Conservation (phyloP, 2,888 invertebrate species). For the Xestia xanthographa region DNA sequence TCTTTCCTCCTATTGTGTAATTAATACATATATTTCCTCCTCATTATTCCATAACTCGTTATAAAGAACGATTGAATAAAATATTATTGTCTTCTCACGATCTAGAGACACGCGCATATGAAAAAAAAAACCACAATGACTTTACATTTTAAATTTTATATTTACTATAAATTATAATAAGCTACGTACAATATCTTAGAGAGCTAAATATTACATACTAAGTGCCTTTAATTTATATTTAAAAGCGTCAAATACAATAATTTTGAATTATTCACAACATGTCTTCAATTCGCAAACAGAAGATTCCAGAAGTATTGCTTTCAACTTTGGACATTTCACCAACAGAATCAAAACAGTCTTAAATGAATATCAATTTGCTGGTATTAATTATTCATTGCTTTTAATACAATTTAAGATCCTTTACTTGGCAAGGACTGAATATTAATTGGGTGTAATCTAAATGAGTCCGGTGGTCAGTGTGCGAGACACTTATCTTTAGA, state of each 20-base stretch:
- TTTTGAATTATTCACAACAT: constrained; percentile 28
- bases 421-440: constrained; percentile 53
- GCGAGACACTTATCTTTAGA: constrained; percentile 71
- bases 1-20: constrained; percentile 31
- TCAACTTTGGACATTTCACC: constrained; percentile 36
- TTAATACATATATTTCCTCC: constrained; percentile 3
- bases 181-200: constrained; percentile 12
- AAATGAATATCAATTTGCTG: constrained; percentile 49
- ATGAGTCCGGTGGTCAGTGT: constrained; percentile 74
- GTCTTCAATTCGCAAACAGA: constrained; percentile 19
- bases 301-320: constrained; percentile 21
- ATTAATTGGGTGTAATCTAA: constrained; percentile 66
- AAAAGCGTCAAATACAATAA: constrained; percentile 9
- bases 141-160: constrained; percentile 11
- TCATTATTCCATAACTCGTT: constrained; percentile 4
- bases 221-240: constrained; percentile 23
- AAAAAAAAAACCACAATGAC: constrained; percentile 7
- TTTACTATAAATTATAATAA: constrained; percentile 2
- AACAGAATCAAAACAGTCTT: constrained; percentile 41
- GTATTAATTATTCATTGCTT: constrained; percentile 55
- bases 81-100: constrained; percentile 18
- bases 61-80: constrained; percentile 9
- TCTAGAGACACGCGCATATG: constrained; percentile 9
- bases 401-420: constrained; percentile 56
- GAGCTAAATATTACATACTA: constrained; percentile 11